phyloP scores from a whole-genome alignment of 2,797 vertebrate species.

The Lepus oiostolus region DNA sequence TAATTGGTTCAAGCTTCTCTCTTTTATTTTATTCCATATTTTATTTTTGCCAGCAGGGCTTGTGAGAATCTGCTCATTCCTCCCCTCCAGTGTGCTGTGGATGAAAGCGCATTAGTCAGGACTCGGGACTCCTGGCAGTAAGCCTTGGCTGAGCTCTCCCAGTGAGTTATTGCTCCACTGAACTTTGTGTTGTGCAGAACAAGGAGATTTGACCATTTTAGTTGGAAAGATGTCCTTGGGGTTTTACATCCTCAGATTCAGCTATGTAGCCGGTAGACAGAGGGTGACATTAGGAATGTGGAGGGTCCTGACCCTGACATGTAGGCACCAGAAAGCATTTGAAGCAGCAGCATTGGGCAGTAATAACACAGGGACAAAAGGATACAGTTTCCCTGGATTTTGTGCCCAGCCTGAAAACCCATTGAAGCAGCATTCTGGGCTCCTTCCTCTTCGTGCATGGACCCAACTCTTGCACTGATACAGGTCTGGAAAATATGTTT shows the following conservation, averaged over 20 bases:
- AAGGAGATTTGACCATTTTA: neutral
- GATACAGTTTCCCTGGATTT: neutral
- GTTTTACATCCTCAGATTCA: neutral
- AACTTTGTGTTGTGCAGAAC: neutral
- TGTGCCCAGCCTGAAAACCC: neutral
- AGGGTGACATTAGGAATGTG: neutral
- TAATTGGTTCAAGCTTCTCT: neutral
- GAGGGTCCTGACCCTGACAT: neutral
- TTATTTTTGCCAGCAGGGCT: neutral
- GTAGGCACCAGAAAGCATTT: neutral
- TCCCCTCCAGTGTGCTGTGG: neutral
- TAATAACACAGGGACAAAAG: neutral
- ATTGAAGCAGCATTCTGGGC: neutral
- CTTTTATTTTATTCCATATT: neutral
- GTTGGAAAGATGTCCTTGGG: neutral
- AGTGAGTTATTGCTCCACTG: too few relatives aligned
- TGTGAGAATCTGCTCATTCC: neutral
- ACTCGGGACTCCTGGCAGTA: neutral
- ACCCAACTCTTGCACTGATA: neutral
- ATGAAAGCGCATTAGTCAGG: neutral
- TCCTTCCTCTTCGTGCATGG: neutral
- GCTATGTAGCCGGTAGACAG: neutral
- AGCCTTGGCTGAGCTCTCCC: neutral
- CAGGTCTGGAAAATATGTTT: neutral
- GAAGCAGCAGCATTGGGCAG: neutral